Evolutionary conservation across 2,113 vertebrate species (phyloP).

Genomic region (human (Homo sapiens)): DNA sequence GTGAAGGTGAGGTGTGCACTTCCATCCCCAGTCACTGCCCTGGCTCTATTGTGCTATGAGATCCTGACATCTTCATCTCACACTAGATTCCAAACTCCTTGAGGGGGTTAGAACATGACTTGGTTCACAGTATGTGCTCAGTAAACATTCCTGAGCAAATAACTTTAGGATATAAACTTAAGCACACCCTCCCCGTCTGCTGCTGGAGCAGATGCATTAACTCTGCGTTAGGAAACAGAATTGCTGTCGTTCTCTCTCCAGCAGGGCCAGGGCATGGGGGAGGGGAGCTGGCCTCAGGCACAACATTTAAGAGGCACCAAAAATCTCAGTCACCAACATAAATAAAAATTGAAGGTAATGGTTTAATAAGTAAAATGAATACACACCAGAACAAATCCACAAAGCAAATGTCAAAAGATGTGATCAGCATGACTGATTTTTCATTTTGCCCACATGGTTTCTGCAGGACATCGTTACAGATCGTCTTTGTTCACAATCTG

Average conservation of each 20-base stretch:
- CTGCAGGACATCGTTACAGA: too few relatives aligned
- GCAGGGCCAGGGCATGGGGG: accelerated
- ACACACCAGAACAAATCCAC: not conserved
- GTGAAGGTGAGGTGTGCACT: not conserved
- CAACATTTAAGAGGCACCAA: not conserved
- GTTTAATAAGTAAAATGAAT: not conserved
- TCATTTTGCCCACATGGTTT: not conserved
- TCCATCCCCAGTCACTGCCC: too few relatives aligned
- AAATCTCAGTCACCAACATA: not conserved
- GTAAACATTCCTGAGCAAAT: not conserved
- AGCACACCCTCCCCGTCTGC: too few relatives aligned
- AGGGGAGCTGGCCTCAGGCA: not conserved
- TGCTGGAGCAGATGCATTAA: too few relatives aligned
- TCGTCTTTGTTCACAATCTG: too few relatives aligned
- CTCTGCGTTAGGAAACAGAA: not conserved
- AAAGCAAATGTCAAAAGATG: not conserved
- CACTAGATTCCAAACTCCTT: not conserved
- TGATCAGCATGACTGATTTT: not conserved
- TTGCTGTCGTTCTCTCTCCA: not conserved
- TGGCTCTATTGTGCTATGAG: accelerated
- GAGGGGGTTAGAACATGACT: not conserved
- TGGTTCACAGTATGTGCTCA: not conserved
- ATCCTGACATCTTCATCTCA: not conserved
- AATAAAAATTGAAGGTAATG: accelerated
- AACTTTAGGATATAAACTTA: not conserved